Base-by-base conservation (phyloP, 2,113 vertebrate genomes). In the Canis aureus region DNA sequence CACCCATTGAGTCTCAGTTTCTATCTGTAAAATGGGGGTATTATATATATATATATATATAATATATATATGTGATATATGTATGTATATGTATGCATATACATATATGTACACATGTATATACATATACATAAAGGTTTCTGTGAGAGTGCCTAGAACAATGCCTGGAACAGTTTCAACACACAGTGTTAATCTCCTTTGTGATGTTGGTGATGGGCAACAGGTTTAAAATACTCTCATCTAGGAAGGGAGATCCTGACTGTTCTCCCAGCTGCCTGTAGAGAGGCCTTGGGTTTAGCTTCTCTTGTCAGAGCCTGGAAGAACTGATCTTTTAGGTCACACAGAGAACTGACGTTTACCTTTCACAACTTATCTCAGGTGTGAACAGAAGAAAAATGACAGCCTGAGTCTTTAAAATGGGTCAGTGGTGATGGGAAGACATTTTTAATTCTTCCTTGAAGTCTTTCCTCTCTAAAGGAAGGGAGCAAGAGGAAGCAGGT, bases 391-490 rank as follows among this genome's bases (percentile, higher is more conserved):
- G 35, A 69, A 38, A 90, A 73, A n/a, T 13, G 27, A 43, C 20
- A 88, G 55, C 32, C 32, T 6, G 29, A 67, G 53, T 95, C 59
- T 93, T 91, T 88, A 87, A 91, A 83, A 79, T 38, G 53, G 38
- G 23, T 64, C 59, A 20, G 32, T 66, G 32, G 80, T 5, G 35
- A 59, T 60, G 1, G 16, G 60, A 89, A 8, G 71, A 17, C n/a
- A 51, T 64, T 88, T 87, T 69, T 11, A 43, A 25, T 29, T 87
- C 53, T 85, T 51, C 17, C 19, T 29, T 73, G 23, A 12, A 66
- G 27, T 6, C 82, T 92, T 92, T 80, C 59, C 17, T 96, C 91
- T 80, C 38, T 91, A 69, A 94, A 91, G 11, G 32, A 96, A 79
- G 49, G 49, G 25, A 86, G 73, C 43, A 35, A 60, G 74, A 84